Evolutionary conservation across 1,140 invertebrate species (phyloP).

Genomic region (Rhagoletis zephyria): DNA sequence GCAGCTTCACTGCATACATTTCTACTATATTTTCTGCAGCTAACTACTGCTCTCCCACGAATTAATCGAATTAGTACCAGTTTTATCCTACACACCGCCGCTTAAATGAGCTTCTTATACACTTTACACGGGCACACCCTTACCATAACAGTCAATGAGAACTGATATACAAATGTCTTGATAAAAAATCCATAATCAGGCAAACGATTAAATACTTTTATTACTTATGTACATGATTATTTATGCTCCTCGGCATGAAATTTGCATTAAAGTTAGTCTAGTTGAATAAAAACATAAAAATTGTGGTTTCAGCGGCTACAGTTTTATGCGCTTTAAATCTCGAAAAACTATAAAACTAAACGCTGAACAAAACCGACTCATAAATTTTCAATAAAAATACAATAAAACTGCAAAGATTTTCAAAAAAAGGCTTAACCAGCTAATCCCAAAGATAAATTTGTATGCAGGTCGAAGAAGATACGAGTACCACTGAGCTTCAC

Average conservation of each 20-base stretch:
- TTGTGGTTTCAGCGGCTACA: not conserved
- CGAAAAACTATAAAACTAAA: constrained; percentile 26
- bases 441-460: not conserved
- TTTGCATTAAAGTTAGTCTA: not conserved
- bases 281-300: constrained; percentile 13
- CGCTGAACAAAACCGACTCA: constrained; percentile 20
- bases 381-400: constrained; percentile 44
- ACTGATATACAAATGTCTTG: not conserved
- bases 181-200: not conserved
- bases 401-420: constrained; percentile 24
- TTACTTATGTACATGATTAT: not conserved
- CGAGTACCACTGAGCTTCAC: too few species aligned
- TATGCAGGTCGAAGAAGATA: not conserved
- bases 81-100: too few species aligned
- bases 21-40: not conserved
- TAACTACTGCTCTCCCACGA: not conserved
- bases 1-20: too few species aligned
- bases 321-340: constrained; percentile 1
- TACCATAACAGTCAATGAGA: not conserved
- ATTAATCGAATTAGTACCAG: not conserved
- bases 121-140: not conserved
- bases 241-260: not conserved
- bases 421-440: not conserved
- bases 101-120: too few species aligned
- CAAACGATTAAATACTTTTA: constrained; percentile 13